Evolutionary conservation across 2,797 vertebrate genomes (phyloP), one percentile per base, ranked within the genome.

Genomic region (Chloroceryle inda): DNA sequence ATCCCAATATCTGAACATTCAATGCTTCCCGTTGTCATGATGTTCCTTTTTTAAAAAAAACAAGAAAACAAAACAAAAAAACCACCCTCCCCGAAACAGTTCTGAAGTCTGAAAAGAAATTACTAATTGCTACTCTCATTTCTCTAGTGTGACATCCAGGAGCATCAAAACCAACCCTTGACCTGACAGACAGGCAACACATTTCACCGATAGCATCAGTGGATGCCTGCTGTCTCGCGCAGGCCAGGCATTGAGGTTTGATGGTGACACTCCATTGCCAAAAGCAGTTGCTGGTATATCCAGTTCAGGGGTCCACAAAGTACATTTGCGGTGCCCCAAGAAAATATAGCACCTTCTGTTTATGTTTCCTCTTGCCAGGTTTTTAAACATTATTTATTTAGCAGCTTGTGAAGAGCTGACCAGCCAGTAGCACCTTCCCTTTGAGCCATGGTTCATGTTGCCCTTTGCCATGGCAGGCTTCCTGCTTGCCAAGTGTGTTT

Each of bases 351-450:
- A 66, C 42, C n/a, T 86, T 93, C 80, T 73, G 53, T 72, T 92
- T 72, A 13, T 62, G 45, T 8, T 94, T 23, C 31, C 13, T 80
- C 20, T 75, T 20, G n/a, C 44, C 40, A 95, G 73, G 37, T 31
- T 64, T 53, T 93, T 91, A 22, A 89, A 40, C 22, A 7, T 85
- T 88, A 75, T 73, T 83, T 89, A 78, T 79, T 87, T 84, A 78
- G 24, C 74, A 89, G 83, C 79, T 87, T 62, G 62, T 79, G 79
- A 58, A 68, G 72, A 81, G 37, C 58, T 88, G 26, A 42, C 3
- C 3, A 68, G 75, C 35, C 11, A 1, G 68, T 53, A 92, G 69
- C 81, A 66, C 81, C 56, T 52, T 94, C 47, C 27, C 38, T 85
- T 47, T 2, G 11, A 87, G 55, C 89, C 59, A 7, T 27, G 38